Evolutionary conservation across 2,113 vertebrate genomes (phyloP), one percentile per base, ranked within the genome.

Genomic region (Tachycineta bicolor): DNA sequence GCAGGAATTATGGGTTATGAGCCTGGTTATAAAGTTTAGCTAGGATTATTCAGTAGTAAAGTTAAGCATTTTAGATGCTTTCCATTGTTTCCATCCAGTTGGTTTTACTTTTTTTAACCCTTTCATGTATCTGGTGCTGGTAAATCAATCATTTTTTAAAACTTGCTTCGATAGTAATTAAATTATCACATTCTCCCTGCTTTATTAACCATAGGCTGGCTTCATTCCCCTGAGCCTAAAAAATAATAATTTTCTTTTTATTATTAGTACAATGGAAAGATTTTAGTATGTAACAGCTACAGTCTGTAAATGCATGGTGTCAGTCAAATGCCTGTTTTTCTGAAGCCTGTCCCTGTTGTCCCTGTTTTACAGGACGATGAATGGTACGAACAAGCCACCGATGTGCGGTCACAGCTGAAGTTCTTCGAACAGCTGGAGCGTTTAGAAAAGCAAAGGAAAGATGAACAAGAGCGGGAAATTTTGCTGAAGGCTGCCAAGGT

Each of bases 351-450:
- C 70, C n/a, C 78, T 89, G 28, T 49, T 80, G 6, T 70, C 70
- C n/a, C 78, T 89, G 28, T 49, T 80, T 94, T 44, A 3, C 97
- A 99, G 98, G 98, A 99, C 8, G 98, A 98, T 13, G 98, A 99
- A 52, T 98, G 97, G 97, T 98, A 98, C 1, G 98, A 98, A 50
- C 98, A 98, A 95, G 96, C 98, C 39, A 98, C 98, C 83, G 98
- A 99, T 53, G 98, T 98, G 80, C 98, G 98, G 47, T 97, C 98
- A 16, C 98, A 99, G 92, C 94, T 99, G 2, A 98, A 98, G 93
- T 99, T 99, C 97, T 99, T 99, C 71, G 99, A 99, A 63, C 99
- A 99, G 96, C 90, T 99, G 97, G 98, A 99, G 82, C 98, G 98
- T 90, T 98, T 99, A 9, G 98, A 99, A 97, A 99, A 99, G 96